Evolutionary conservation across 1,140 invertebrate species (phyloP), one percentile per base, ranked within the genome.

Genomic region (Heliconius nattereri): DNA sequence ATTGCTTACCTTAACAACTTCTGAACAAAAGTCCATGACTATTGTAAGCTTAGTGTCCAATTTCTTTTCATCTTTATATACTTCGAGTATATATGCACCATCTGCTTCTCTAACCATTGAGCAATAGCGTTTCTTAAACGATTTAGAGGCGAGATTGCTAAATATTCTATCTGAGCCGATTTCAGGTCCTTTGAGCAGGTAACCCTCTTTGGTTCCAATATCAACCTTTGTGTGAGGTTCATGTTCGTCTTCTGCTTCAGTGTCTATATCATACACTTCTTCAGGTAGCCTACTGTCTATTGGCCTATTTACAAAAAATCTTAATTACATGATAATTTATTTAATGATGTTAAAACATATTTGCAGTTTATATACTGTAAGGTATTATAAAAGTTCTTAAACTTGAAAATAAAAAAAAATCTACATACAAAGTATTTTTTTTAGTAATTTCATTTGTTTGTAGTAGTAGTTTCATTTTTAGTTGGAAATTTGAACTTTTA

Each of bases 31-130:
- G 91, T 99, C 98, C 96, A 99, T 97, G 81, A 98, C 98, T 92
- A 99, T 98, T n/a, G 97, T 97, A 79, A 97, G 96, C 94, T 98
- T 98, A 2, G 97, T 97, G 87, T 99, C 98, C 3, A 96, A 96
- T 93, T 98, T 98, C 88, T 97, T 98, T 76, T 99, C 98, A 95
- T 99, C 98, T 95, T 99, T 99, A 89, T 98, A 98, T 85, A 99
- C 96, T 94, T 98, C 98, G 29, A 99, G 95, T 85, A 98, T 97
- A 86, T 98, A 98, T 1, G 98, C 98, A 16, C 97, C 98, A 93
- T 98, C 98, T 45, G 98, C 96, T 94, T 98, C 98, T 93, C 98
- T 97, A 76, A 98, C 95, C 85, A 99, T 95, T 94, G 97, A 97
- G 94, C 98, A 98, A 94, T 97, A 98, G 75, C 98, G 95, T 90